Base-by-base conservation (phyloP, 1,140 invertebrate species). In the Drosophila melanica region DNA sequence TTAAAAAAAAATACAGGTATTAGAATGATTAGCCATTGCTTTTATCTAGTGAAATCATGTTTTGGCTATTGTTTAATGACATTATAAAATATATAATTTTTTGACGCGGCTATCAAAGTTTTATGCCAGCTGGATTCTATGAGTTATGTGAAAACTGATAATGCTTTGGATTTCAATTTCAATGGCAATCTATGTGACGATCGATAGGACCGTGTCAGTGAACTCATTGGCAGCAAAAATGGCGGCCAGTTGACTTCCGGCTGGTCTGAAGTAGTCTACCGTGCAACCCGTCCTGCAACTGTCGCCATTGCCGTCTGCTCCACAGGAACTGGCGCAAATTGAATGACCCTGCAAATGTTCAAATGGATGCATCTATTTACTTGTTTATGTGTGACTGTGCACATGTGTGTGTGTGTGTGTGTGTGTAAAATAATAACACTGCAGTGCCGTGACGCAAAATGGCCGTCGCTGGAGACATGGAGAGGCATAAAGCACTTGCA, bases 341-440 rank as follows among this genome's bases (percentile, higher is more conserved):
- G 68, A 50, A 37, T 41, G 54, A 30, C 53, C 44, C 20, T 11
- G 18, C 44, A 44, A 58, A 58, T 58, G 54, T 70, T 58, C 51
- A 48, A 30, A 35, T 37, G 20, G 39, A 27, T 42, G 30, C 39
- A 39, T n/a, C 20, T 27, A 59, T 37, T 54, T 51, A 18, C 16
- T 20, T 3, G 37, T 14, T 27, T 23, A 4, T 14, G 18, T 47
- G 27, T 30, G 5, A 47, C n/a, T 55, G 16, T 44, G 8, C 23
- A 35, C 27, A 4, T 63, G 41, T 44, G 39, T 63, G 39, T 58
- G 45, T 53, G 27, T 63, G 39, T 57, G 33, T 65, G 60, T 48
- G 51, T 66, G 63, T 58, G 45, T 53, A 18, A 69, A 64, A 75
- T 75, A 69, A 64, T 75, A 69, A 69, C 14, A 71, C 66, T 69